Conservation (phyloP, 2,888 invertebrate species). For the Homarus gammarus region DNA sequence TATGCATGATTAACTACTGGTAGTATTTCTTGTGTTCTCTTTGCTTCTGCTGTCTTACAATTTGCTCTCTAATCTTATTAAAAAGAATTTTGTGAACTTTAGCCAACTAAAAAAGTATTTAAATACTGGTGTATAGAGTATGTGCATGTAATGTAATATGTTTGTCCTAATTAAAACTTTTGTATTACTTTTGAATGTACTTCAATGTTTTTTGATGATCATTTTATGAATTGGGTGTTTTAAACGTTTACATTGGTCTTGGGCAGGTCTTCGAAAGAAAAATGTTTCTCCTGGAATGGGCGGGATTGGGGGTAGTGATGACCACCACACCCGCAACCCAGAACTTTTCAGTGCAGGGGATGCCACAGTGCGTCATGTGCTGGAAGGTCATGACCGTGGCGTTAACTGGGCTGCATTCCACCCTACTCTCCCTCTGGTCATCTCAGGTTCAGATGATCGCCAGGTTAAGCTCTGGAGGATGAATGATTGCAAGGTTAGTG, state of each 20-base stretch:
- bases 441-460: constrained; percentile 98
- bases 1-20: no score
- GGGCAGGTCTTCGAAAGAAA: constrained; percentile 90
- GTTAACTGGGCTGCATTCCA: constrained; percentile 99
- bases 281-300: constrained; percentile 98
- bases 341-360: constrained; percentile 98
- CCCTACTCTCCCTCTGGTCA: constrained; percentile 94
- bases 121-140: no score
- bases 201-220: no score
- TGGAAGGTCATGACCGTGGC: constrained; percentile 96
- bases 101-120: no score
- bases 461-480: constrained; percentile 99
- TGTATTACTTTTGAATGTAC: no score
- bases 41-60: neutral
- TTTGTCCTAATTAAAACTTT: no score
- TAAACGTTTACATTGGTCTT: neutral
- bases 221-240: neutral
- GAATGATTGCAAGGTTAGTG: constrained; percentile 92
- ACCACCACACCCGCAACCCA: constrained; percentile 80
- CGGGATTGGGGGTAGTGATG: constrained; percentile 89
- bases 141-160: no score
- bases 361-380: constrained; percentile 93
- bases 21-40: no score
- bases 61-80: no score
- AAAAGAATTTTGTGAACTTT: no score